Percentiles rank a stretch among this genome's conserved stretches.
These are phyloP conservation scores for Taenaris catops DNA, from an alignment of 2,888 invertebrate genomes.

Conservation along the genomic window DNA sequence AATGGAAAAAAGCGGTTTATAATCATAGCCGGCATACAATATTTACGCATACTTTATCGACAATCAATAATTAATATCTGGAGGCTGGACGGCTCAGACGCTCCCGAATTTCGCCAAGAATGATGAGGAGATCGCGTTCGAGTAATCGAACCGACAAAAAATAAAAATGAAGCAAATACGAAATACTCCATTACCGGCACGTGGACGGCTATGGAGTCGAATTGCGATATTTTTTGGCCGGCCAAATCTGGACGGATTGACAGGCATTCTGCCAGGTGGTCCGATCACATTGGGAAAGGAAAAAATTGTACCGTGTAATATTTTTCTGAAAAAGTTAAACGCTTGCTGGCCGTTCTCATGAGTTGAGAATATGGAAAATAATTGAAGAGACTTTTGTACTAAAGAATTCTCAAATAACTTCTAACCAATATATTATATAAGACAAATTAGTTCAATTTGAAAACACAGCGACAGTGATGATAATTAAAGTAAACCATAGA, in stretches of 20 bases:
- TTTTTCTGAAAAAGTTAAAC: conserved; percentile 9
- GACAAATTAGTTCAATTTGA: too few species aligned
- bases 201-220: conserved; percentile 47
- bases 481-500: too few species aligned
- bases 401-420: too few species aligned
- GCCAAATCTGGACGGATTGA: conserved; percentile 4
- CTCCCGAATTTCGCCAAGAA: conserved; percentile 78
- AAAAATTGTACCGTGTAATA: conserved; percentile 14
- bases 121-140: conserved; percentile 76
- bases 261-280: conserved; percentile 15
- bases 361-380: too few species aligned
- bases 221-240: conserved; percentile 8
- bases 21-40: conserved; percentile 49
- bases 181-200: conserved; percentile 73
- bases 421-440: too few species aligned
- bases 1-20: conserved; percentile 36
- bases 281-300: conserved; percentile 3
- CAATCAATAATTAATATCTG: conserved; percentile 79
- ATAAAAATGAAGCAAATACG: conserved; percentile 79
- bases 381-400: too few species aligned
- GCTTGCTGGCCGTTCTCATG: conserved; percentile 8
- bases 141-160: conserved; percentile 77
- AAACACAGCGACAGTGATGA: too few species aligned
- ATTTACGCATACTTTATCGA: conserved; percentile 71
- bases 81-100: conserved; percentile 67